Evolutionary conservation across 1,140 invertebrate species (phyloP).

Genomic region (Penaeus indicus): DNA sequence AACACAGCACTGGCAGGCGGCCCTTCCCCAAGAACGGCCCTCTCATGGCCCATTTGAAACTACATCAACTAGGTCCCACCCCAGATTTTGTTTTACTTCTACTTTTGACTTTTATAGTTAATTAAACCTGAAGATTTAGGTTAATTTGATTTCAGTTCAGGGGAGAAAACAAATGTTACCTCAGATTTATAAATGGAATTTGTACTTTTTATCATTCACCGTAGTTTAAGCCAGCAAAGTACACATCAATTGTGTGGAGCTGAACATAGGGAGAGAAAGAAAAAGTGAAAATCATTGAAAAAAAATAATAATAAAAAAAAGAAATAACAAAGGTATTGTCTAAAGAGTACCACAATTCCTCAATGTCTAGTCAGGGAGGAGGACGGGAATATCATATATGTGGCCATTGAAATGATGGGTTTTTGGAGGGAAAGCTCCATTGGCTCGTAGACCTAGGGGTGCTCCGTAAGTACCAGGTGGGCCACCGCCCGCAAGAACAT

Average conservation of each 20-base stretch:
- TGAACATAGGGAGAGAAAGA: not conserved
- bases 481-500: conserved; percentile 53
- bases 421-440: conserved; percentile 55
- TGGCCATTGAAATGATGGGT: conserved; percentile 56
- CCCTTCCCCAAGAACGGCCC: conserved; percentile 58
- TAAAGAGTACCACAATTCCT: conserved; percentile 42
- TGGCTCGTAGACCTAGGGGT: conserved; percentile 57
- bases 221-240: too few relatives aligned
- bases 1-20: conserved; percentile 58
- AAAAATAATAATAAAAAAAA: too few relatives aligned
- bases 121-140: conserved; percentile 10
- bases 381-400: conserved; percentile 38
- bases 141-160: conserved; percentile 2
- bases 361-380: conserved; percentile 61
- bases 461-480: conserved; percentile 57
- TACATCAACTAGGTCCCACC: not conserved
- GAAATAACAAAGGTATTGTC: not conserved
- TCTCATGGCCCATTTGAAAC: conserved; percentile 54
- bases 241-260: too few relatives aligned
- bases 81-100: not conserved
- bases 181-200: not conserved
- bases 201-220: not conserved
- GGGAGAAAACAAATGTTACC: conserved; percentile 28
- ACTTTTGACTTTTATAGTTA: conserved; percentile 16
- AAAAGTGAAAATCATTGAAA: not conserved